phyloP scores from a whole-genome alignment of 1,140 invertebrate species.

The Brachionus sp. region DNA sequence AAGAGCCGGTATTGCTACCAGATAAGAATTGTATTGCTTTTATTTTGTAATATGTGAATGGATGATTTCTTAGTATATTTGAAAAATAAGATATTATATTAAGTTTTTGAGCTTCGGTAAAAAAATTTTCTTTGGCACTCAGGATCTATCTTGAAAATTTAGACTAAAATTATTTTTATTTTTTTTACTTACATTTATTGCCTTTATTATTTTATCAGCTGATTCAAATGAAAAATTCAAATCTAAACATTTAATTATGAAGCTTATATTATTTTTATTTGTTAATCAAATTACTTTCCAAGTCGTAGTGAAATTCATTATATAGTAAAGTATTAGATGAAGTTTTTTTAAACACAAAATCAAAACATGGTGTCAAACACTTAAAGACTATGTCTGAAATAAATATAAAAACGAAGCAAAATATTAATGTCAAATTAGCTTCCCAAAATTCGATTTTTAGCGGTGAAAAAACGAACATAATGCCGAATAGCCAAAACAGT shows the following conservation, averaged over 20 bases:
- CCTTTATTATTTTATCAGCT: constrained; percentile 8
- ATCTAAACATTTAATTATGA: neutral
- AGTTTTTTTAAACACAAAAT: neutral
- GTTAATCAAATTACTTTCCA: neutral
- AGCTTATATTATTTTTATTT: neutral
- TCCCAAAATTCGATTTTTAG: constrained; percentile 18
- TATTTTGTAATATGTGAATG: constrained; percentile 7
- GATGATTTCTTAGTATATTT: neutral
- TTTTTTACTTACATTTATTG: neutral
- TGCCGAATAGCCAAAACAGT: neutral
- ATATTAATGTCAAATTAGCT: neutral
- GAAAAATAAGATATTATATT: neutral
- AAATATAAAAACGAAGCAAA: neutral
- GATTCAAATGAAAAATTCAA: constrained; percentile 1
- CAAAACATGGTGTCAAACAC: neutral
- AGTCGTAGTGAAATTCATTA: neutral
- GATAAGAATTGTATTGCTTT: neutral
- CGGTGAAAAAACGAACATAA: neutral
- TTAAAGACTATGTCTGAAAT: neutral
- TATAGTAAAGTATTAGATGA: neutral
- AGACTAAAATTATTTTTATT: neutral
- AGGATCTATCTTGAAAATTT: neutral
- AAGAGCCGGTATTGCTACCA: neutral
- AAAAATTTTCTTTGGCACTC: neutral
- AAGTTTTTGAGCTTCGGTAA: neutral